Conservation (phyloP, 2,888 invertebrate genomes). For the Thymelicus sylvestris region DNA sequence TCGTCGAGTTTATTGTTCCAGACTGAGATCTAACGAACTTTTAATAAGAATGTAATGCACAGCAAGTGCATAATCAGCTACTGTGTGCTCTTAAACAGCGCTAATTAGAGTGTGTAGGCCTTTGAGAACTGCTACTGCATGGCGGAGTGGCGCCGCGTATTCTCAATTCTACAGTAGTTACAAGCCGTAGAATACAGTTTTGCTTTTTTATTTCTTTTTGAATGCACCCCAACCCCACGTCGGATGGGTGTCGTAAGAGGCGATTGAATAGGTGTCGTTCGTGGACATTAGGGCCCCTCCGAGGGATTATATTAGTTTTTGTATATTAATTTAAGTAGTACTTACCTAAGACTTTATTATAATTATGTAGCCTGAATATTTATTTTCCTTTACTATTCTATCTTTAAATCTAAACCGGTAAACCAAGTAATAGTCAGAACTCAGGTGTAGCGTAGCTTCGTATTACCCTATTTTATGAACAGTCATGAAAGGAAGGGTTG, state of each 20-base stretch:
- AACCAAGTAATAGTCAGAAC: not conserved
- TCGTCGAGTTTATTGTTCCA: constrained; percentile 21
- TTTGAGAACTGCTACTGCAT: not conserved
- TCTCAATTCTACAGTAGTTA: not conserved
- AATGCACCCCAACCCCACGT: too few relatives aligned
- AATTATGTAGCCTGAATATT: too few relatives aligned
- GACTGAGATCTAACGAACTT: constrained; percentile 21
- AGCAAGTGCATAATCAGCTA: constrained; percentile 22
- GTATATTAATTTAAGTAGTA: too few relatives aligned
- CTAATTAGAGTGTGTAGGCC: constrained; percentile 15
- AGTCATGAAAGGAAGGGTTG: constrained; percentile 2
- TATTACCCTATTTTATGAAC: not conserved
- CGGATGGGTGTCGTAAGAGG: too few relatives aligned
- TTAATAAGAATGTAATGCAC: constrained; percentile 25
- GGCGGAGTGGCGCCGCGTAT: not conserved
- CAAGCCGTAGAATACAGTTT: not conserved
- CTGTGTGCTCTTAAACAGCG: constrained; percentile 21
- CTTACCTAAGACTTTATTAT: too few relatives aligned
- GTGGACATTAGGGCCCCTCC: too few relatives aligned
- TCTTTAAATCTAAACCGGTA: too few relatives aligned
- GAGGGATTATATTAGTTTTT: too few relatives aligned
- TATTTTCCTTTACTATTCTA: too few relatives aligned
- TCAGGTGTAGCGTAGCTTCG: not conserved
- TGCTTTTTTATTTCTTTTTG: too few relatives aligned
- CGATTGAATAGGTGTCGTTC: too few relatives aligned